Evolutionary conservation across 2,113 vertebrate genomes (phyloP).

Genomic region (Pipa parva): DNA sequence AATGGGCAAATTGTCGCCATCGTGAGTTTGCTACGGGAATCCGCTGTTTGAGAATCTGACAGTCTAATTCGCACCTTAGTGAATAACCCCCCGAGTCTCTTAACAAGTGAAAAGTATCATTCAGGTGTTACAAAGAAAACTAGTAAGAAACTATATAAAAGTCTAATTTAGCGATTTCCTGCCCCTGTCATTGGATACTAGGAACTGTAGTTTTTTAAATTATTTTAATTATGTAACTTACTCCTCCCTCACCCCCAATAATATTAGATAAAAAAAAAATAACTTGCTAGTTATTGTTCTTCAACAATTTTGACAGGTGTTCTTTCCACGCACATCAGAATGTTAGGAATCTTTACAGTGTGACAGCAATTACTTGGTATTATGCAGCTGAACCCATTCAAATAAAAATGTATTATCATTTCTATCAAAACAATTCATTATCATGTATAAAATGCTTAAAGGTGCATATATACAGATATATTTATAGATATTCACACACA

Average conservation of each 20-base stretch:
- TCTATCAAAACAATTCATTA: conserved; percentile 26
- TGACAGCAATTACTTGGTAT: conserved; percentile 8
- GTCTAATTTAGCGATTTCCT: too few relatives aligned
- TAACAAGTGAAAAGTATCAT: too few relatives aligned
- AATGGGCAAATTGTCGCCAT: too few relatives aligned
- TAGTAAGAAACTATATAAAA: too few relatives aligned
- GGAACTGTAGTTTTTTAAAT: too few relatives aligned
- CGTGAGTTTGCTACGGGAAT: too few relatives aligned
- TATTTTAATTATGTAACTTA: too few relatives aligned
- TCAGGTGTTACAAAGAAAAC: too few relatives aligned
- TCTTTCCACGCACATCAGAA: neutral
- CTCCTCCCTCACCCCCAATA: conserved; percentile 1
- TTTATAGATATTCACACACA: neutral
- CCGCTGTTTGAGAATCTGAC: too few relatives aligned
- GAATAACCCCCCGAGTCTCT: too few relatives aligned
- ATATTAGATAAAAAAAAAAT: neutral
- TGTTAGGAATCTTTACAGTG: conserved; percentile 2
- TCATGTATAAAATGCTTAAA: conserved; percentile 8
- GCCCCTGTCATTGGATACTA: too few relatives aligned
- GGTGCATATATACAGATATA: neutral
- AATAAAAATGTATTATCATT: conserved; percentile 1
- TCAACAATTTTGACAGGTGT: conserved; percentile 2
- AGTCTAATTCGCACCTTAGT: too few relatives aligned
- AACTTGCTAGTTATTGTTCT: conserved; percentile 9
- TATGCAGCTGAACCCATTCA: neutral